Evolutionary conservation across 64 coral and sea anemone species (phyloP).

Genomic region (Stylophora pistillata): DNA sequence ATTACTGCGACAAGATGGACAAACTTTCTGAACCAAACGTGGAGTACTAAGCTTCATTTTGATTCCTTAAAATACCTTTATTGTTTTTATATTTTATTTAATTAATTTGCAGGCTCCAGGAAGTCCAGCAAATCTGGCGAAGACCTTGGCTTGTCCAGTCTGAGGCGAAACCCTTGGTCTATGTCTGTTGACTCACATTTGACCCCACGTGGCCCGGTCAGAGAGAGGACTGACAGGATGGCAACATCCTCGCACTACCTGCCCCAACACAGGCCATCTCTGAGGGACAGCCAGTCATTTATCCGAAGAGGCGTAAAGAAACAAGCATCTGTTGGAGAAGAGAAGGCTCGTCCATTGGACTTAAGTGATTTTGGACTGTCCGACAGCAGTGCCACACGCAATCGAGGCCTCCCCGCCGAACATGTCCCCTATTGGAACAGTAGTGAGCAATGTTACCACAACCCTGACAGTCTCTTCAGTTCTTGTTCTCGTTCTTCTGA

Average conservation of each 20-base stretch:
- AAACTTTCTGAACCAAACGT: too few species aligned
- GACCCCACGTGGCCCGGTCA: conserved; percentile 12
- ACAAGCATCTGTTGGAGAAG: conserved; percentile 10
- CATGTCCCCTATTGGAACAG: conserved; percentile 24
- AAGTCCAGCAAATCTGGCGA: conserved; percentile 39
- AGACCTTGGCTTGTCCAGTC: conserved; percentile 32
- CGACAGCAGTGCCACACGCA: conserved; percentile 33
- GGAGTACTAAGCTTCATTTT: neutral
- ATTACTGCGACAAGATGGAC: too few species aligned
- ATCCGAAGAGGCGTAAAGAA: conserved; percentile 12
- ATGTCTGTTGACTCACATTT: conserved; percentile 49
- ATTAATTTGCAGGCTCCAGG: conserved; percentile 15
- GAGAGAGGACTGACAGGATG: conserved; percentile 26
- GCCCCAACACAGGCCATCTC: conserved; percentile 24
- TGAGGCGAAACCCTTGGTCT: conserved; percentile 73
- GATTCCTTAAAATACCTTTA: too few species aligned
- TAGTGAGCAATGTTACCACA: conserved; percentile 40
- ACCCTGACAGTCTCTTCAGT: conserved; percentile 83
- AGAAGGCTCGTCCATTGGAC: conserved; percentile 30
- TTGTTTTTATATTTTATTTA: neutral
- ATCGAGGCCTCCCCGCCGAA: conserved; percentile 25
- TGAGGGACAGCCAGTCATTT: conserved; percentile 51
- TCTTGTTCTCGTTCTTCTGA: conserved; percentile 34
- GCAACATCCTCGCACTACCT: neutral
- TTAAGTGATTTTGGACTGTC: conserved; percentile 51